Percentiles rank a stretch among this genome's conserved stretches.
phyloP scores from a whole-genome alignment of 1,140 invertebrate genomes.

The Formica exsecta region DNA sequence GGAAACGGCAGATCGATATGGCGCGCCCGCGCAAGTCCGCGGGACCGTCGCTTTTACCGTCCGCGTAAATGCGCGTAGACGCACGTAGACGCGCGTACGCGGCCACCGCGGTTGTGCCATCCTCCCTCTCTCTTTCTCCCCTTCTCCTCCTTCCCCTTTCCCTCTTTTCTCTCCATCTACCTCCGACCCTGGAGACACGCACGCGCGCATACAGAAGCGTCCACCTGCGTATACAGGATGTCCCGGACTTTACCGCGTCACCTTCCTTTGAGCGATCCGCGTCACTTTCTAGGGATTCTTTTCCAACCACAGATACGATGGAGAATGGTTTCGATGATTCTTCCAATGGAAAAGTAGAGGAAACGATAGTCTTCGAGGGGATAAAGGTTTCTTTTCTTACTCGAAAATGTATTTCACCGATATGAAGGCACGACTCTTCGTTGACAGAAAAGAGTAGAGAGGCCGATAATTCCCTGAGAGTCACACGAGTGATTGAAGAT shows the following conservation, averaged over 20 bases:
- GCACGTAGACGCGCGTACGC: conserved; percentile 24
- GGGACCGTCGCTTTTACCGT: conserved; percentile 69
- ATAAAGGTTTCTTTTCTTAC: too few species aligned
- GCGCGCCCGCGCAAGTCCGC: conserved; percentile 74
- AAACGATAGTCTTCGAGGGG: too few species aligned
- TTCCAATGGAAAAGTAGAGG: background rate
- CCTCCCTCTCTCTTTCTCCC: background rate
- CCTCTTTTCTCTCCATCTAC: too few species aligned
- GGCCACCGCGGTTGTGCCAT: conserved; percentile 18
- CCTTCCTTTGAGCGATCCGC: too few species aligned
- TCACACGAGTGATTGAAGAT: too few species aligned
- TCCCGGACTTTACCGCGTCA: conserved; percentile 17
- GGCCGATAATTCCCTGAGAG: too few species aligned
- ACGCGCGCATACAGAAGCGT: conserved; percentile 65
- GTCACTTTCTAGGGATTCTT: conserved; percentile 20
- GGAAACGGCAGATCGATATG: conserved; percentile 76
- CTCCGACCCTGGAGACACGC: conserved; percentile 52
- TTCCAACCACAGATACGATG: background rate
- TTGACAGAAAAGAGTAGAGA: too few species aligned
- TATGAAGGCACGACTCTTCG: too few species aligned
- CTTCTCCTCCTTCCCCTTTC: background rate
- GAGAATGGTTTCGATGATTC: background rate
- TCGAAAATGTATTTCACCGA: too few species aligned
- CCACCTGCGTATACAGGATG: conserved; percentile 56
- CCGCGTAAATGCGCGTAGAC: conserved; percentile 73